These are phyloP conservation scores for Halcyon chelicuti DNA, from an alignment of 2,797 vertebrate genomes.

Conservation along the genomic window DNA sequence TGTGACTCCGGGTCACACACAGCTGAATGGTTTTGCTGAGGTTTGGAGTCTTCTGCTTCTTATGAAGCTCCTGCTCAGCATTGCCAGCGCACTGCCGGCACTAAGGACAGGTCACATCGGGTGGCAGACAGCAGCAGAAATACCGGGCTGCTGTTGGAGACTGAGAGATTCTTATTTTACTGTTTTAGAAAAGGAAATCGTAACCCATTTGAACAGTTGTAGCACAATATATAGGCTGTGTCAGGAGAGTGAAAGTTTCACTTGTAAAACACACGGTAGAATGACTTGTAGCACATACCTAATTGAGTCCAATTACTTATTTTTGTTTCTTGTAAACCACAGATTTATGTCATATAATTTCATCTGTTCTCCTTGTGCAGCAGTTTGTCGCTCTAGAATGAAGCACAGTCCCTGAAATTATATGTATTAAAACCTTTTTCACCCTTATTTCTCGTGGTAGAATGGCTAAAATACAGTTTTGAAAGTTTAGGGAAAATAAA, in stretches of 20 bases:
- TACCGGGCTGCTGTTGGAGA: not conserved
- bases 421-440: not conserved
- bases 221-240: constrained; percentile 7
- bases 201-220: not conserved
- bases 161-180: not conserved
- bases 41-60: constrained; percentile 18
- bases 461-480: not conserved
- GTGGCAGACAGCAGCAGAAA: not conserved
- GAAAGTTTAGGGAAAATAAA: not conserved
- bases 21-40: constrained; percentile 51
- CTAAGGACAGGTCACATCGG: not conserved
- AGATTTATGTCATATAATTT: constrained; percentile 25
- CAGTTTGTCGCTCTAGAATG: not conserved
- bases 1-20: constrained; percentile 19
- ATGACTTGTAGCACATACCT: constrained; percentile 1
- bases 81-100: not conserved
- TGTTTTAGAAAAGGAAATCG: not conserved
- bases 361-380: constrained; percentile 14
- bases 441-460: not conserved
- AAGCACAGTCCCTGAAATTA: not conserved
- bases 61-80: not conserved
- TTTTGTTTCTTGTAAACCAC: constrained; percentile 35
- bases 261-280: not conserved
- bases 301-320: constrained; percentile 24
- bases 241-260: constrained; percentile 27